These are phyloP conservation scores for Dinoponera quadriceps DNA, from an alignment of 1,140 invertebrate genomes.

Conservation along the genomic window DNA sequence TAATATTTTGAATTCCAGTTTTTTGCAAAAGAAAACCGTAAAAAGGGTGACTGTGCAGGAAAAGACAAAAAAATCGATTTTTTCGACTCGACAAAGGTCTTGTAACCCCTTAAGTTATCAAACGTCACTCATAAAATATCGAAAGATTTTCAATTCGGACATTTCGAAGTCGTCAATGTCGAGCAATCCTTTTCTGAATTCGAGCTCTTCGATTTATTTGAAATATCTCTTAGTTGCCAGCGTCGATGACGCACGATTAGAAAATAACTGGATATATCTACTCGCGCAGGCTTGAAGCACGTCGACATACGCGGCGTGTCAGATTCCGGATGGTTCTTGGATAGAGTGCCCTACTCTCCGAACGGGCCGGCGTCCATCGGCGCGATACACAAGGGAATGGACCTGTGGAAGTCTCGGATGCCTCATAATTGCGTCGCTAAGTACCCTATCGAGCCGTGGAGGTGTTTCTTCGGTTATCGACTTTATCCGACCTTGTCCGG, in stretches of 20 bases:
- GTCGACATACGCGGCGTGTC: constrained; percentile 92
- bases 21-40: no score
- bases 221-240: background rate
- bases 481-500: constrained; percentile 94
- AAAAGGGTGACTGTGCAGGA: no score
- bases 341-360: constrained; percentile 90
- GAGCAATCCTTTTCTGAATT: background rate
- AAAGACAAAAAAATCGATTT: no score
- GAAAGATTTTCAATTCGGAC: background rate
- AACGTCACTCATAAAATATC: background rate
- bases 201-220: constrained; percentile 7
- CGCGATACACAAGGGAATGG: constrained; percentile 91
- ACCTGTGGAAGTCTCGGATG: constrained; percentile 93
- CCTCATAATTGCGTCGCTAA: constrained; percentile 90
- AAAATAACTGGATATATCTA: background rate
- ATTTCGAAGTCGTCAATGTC: background rate
- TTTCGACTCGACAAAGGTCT: no score
- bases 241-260: background rate
- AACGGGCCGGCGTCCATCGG: constrained; percentile 87
- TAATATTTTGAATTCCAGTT: no score
- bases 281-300: constrained; percentile 84
- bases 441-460: constrained; percentile 92
- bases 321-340: constrained; percentile 98
- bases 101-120: no score
- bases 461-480: constrained; percentile 97